These are phyloP conservation scores for Halcyon badia DNA, from an alignment of 2,797 vertebrate genomes.

Conservation along the genomic window DNA sequence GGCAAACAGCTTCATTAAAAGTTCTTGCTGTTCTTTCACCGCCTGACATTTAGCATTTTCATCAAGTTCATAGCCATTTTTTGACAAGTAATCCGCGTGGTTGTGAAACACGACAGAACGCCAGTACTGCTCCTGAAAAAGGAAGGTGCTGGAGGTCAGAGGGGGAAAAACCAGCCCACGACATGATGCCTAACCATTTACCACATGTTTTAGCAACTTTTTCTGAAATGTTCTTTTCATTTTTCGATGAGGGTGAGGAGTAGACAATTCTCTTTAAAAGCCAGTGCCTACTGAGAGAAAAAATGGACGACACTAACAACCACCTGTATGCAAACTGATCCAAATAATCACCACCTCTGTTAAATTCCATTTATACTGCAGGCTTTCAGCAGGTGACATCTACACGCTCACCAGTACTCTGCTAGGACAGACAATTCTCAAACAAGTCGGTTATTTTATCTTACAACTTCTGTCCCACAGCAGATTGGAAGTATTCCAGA, in stretches of 20 bases:
- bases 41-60: constrained; percentile 83
- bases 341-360: neutral
- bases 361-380: neutral
- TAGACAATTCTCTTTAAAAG: neutral
- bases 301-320: neutral
- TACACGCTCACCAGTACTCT: neutral
- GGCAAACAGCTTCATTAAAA: constrained; percentile 97
- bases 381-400: neutral
- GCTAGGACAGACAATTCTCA: neutral
- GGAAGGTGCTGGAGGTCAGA: neutral
- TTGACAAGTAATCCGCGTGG: constrained; percentile 88
- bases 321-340: neutral
- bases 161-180: neutral
- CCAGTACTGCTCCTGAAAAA: constrained; percentile 92
- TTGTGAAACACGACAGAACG: constrained; percentile 91
- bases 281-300: neutral
- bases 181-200: neutral
- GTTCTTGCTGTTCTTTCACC: constrained; percentile 93
- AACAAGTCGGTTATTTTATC: neutral
- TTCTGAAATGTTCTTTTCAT: neutral
- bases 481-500: neutral
- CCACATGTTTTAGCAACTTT: neutral
- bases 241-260: neutral
- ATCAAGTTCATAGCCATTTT: constrained; percentile 90
- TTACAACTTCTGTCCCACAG: neutral